phyloP scores from a whole-genome alignment of 2,113 vertebrate genomes.

The Gymnarchus niloticus region DNA sequence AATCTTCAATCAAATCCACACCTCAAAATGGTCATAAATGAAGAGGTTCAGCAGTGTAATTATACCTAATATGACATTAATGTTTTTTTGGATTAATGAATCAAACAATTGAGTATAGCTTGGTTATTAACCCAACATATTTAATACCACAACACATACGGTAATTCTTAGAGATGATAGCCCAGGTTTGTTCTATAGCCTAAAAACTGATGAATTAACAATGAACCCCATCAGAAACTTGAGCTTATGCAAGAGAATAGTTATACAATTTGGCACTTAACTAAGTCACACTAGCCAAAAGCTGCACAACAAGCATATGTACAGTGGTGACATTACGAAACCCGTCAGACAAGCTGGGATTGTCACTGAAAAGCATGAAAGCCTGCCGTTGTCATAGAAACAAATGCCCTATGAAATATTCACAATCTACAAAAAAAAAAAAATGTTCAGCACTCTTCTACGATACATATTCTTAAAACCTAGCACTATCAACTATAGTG shows the following conservation, averaged over 20 bases:
- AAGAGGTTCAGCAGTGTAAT: too few species aligned
- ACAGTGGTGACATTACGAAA: too few species aligned
- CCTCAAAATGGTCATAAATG: neutral
- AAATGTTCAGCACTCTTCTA: too few species aligned
- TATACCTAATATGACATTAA: neutral
- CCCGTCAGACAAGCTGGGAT: too few species aligned
- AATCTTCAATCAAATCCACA: neutral
- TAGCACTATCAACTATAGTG: too few species aligned
- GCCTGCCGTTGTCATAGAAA: too few species aligned
- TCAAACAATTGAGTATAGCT: neutral
- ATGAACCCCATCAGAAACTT: neutral
- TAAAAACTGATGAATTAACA: neutral
- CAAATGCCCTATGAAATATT: neutral
- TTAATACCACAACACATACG: neutral
- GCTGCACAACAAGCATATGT: too few species aligned
- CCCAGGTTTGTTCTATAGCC: neutral
- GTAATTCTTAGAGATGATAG: neutral
- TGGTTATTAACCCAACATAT: neutral
- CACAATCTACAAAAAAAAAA: neutral
- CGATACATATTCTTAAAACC: too few species aligned
- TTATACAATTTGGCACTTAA: neutral
- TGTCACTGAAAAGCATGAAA: too few species aligned
- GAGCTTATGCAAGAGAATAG: neutral
- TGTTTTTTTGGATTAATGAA: too few species aligned
- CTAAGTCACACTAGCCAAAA: neutral